A percentile compares a stretch with the other conserved stretches of the same genome.
These are phyloP conservation scores for Suncus etruscus DNA, from an alignment of 2,113 vertebrate species.

Conservation along the genomic window DNA sequence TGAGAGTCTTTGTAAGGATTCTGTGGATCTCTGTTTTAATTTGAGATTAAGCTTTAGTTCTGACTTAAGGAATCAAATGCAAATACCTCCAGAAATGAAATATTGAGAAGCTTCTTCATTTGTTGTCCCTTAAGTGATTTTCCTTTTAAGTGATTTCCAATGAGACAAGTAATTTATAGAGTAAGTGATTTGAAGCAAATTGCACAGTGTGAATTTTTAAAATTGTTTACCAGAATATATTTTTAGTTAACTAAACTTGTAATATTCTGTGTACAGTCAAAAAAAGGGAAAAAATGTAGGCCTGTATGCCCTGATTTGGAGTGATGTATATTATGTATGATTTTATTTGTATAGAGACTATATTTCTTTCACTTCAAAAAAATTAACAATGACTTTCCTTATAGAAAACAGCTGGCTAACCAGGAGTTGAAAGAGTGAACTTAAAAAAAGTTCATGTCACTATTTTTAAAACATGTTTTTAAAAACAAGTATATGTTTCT, in stretches of 20 bases:
- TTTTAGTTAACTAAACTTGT: conserved; percentile 60
- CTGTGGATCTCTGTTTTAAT: conserved; percentile 78
- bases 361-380: not conserved
- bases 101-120: conserved; percentile 86
- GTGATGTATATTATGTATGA: not conserved
- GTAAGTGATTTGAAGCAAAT: conserved; percentile 82
- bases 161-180: conserved; percentile 84
- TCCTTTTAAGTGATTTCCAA: conserved; percentile 87
- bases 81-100: conserved; percentile 87
- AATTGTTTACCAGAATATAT: conserved; percentile 43
- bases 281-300: conserved; percentile 11
- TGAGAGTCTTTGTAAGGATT: not conserved
- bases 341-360: not conserved
- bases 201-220: conserved; percentile 19
- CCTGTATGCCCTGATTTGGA: not conserved
- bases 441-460: not conserved
- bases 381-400: not conserved
- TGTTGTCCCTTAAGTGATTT: conserved; percentile 81
- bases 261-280: not conserved
- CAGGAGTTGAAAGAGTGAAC: not conserved
- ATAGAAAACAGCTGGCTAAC: not conserved
- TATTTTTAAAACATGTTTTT: conserved; percentile 25
- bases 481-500: not conserved
- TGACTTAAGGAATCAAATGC: conserved; percentile 91
- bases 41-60: conserved; percentile 88